These are phyloP conservation scores for Xenops minutus DNA, from an alignment of 2,797 vertebrate species.

Conservation along the genomic window DNA sequence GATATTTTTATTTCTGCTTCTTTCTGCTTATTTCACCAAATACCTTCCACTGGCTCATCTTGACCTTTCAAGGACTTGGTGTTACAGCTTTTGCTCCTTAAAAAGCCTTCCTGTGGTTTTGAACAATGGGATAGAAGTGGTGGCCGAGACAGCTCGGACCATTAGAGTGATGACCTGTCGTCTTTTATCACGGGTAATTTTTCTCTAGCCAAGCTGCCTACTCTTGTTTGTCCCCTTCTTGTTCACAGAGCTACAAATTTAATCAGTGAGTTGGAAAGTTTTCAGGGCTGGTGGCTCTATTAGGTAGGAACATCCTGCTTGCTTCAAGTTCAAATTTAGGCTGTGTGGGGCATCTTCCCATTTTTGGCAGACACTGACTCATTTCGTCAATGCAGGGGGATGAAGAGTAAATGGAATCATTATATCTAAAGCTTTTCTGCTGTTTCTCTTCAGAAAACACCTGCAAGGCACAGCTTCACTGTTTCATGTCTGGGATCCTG, in stretches of 20 bases:
- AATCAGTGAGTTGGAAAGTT: not conserved
- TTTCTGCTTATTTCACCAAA: not conserved
- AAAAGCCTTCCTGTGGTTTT: slow-evolving; percentile 12
- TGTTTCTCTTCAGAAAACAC: not conserved
- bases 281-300: not conserved
- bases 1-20: not conserved
- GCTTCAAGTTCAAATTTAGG: not conserved
- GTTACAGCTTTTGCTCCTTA: not conserved
- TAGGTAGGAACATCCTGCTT: not conserved
- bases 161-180: slow-evolving; percentile 21
- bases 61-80: slow-evolving; percentile 23
- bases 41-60: not conserved
- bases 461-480: not conserved
- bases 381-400: not conserved
- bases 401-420: not conserved
- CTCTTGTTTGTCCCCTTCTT: not conserved
- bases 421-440: not conserved
- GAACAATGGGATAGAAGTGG: not conserved
- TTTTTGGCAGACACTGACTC: not conserved
- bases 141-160: not conserved
- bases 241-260: not conserved
- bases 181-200: slow-evolving; percentile 38
- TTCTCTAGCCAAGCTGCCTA: slow-evolving; percentile 3
- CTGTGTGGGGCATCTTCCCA: not conserved
- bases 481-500: not conserved